Evolutionary conservation across 2,797 vertebrate genomes (phyloP).

Genomic region (Amniataba percoides): DNA sequence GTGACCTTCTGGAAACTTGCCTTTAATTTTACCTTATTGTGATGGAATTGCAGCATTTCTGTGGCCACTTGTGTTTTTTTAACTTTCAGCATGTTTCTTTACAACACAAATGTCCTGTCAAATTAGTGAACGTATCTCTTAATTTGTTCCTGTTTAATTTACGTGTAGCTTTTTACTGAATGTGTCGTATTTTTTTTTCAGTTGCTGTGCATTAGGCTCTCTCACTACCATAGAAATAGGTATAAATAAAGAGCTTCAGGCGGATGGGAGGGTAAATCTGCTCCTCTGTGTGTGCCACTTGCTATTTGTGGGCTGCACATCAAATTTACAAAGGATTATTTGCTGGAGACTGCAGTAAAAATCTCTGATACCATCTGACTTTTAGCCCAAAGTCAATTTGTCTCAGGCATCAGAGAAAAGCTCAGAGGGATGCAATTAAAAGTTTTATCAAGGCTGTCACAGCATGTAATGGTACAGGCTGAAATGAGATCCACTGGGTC

Average conservation of each 20-base stretch:
- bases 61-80: not conserved
- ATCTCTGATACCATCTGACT: slow-evolving; percentile 74
- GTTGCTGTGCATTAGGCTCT: not conserved
- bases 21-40: not conserved
- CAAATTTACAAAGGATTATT: slow-evolving; percentile 73
- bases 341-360: slow-evolving; percentile 66
- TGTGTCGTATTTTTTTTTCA: not conserved
- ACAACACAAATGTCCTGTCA: not conserved
- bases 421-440: slow-evolving; percentile 78
- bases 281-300: slow-evolving; percentile 44
- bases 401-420: slow-evolving; percentile 67
- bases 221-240: slow-evolving; percentile 1
- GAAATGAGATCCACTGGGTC: slow-evolving; percentile 64
- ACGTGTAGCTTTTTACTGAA: not conserved
- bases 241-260: slow-evolving; percentile 44
- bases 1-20: not conserved
- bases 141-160: not conserved
- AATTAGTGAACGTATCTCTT: not conserved
- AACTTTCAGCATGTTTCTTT: not conserved
- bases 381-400: slow-evolving; percentile 78
- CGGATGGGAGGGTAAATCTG: slow-evolving; percentile 28
- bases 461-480: slow-evolving; percentile 68
- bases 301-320: slow-evolving; percentile 55
- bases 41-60: not conserved
- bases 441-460: slow-evolving; percentile 77